A percentile compares a stretch with the other conserved stretches of the same genome.
These are phyloP conservation scores for Laupala kohalensis DNA, from an alignment of 1,140 invertebrate genomes.

Conservation along the genomic window DNA sequence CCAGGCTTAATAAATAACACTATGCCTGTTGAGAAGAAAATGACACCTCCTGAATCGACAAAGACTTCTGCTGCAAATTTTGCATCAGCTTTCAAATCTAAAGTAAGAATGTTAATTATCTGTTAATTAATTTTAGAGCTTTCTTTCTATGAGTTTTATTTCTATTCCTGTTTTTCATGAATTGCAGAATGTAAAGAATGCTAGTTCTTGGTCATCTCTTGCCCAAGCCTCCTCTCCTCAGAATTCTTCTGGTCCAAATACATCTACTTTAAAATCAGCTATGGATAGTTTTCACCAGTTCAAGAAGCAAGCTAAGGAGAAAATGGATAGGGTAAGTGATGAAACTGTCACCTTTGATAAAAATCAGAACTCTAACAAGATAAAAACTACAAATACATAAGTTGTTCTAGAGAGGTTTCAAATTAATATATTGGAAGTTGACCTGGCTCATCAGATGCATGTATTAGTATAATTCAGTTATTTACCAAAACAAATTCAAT, in stretches of 20 bases:
- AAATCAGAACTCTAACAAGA: not conserved
- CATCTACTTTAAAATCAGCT: constrained; percentile 19
- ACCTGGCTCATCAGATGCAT: not conserved
- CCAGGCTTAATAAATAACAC: constrained; percentile 19
- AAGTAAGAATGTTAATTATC: constrained; percentile 28
- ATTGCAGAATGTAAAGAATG: constrained; percentile 65
- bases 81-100: constrained; percentile 47
- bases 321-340: constrained; percentile 65
- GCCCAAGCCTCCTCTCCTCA: constrained; percentile 67
- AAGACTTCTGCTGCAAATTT: constrained; percentile 41
- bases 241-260: constrained; percentile 27
- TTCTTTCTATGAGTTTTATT: not conserved
- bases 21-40: constrained; percentile 29
- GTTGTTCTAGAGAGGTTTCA: not conserved
- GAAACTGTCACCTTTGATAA: not conserved
- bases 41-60: constrained; percentile 29
- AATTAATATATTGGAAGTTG: not conserved
- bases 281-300: constrained; percentile 58
- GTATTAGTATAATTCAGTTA: not conserved
- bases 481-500: too few species aligned
- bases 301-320: constrained; percentile 89
- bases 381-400: not conserved
- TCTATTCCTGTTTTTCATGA: not conserved
- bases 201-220: constrained; percentile 82
- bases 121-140: not conserved